Evolutionary conservation across 2,113 vertebrate genomes (phyloP), one percentile per base, ranked within the genome.

Genomic region (Pelmatolapia mariae): DNA sequence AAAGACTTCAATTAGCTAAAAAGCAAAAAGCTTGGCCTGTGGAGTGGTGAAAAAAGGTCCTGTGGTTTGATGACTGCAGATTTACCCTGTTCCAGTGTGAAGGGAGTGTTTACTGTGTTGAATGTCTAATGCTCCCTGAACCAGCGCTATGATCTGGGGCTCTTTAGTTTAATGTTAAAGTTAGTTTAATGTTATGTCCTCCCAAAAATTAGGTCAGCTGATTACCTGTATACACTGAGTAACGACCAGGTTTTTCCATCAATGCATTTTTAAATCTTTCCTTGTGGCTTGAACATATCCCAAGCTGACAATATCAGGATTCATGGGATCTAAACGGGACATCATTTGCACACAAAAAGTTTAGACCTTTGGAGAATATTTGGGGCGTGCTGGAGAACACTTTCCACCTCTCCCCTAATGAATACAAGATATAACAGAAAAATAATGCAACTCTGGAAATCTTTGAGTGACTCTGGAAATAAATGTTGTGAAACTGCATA

Each of bases 281-380:
- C n/a, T n/a, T n/a, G n/a, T n/a, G n/a, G n/a, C n/a, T n/a, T n/a
- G n/a, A n/a, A n/a, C n/a, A n/a, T n/a, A n/a, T n/a, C n/a, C n/a
- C n/a, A n/a, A n/a, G n/a, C 29, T 47, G 24, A 18, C 0, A 18
- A 0, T 47, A 0, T 29, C 24, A 29, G 71, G 4, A 47, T 47
- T 76, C 4, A 45, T 45, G 8, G 22, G 22, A 43, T 18, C 9
- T 47, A 76, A 47, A 47, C 0, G 5, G 40, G 68, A 45, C 68
- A 45, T 45, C 15, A 2, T 29, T 73, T 73, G 10, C 38, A 47
- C 6, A 76, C 68, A 19, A 26, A 76, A 26, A 3, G 3, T 47
- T 45, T 43, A 43, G 22, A 73, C 8, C 22, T 45, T 26, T 29
- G 43, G 40, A 76, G 40, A 29, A 76, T 26, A 22, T 73, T 45